These are phyloP conservation scores for Mythimna ferrago DNA, from an alignment of 2,888 invertebrate genomes.

Conservation along the genomic window DNA sequence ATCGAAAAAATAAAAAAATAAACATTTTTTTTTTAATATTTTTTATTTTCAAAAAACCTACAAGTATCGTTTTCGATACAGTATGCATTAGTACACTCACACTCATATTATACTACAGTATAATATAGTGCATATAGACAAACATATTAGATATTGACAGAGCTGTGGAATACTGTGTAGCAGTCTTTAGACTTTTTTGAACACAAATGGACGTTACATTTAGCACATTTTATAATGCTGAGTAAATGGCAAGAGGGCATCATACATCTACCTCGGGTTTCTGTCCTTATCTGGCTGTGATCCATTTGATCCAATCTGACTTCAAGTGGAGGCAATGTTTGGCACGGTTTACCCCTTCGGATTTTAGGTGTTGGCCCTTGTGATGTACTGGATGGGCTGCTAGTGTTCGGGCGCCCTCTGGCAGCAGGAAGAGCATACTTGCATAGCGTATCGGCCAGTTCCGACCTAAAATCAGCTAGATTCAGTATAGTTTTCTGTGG, in stretches of 20 bases:
- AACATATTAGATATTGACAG: background rate
- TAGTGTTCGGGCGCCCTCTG: conserved; percentile 61
- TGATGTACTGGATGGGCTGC: conserved; percentile 15
- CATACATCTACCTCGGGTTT: background rate
- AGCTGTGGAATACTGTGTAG: conserved; percentile 13
- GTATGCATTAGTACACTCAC: no score
- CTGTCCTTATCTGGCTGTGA: conserved; percentile 37
- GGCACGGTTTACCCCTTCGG: conserved; percentile 52
- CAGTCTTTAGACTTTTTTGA: conserved; percentile 22
- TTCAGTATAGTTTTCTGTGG: conserved; percentile 45
- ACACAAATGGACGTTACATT: conserved; percentile 17
- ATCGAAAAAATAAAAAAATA: no score
- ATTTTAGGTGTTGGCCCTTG: background rate
- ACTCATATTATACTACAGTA: no score
- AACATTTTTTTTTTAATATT: no score
- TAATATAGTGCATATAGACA: no score
- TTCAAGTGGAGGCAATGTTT: conserved; percentile 57
- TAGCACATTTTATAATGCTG: conserved; percentile 22
- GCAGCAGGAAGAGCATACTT: conserved; percentile 46
- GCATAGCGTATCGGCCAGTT: conserved; percentile 30
- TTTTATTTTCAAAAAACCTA: no score
- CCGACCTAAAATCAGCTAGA: conserved; percentile 55
- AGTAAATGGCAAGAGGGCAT: background rate
- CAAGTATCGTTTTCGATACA: no score
- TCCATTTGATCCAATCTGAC: conserved; percentile 52